phyloP scores from a whole-genome alignment of 2,797 vertebrate species.

The Erpetoichthys calabaricus region DNA sequence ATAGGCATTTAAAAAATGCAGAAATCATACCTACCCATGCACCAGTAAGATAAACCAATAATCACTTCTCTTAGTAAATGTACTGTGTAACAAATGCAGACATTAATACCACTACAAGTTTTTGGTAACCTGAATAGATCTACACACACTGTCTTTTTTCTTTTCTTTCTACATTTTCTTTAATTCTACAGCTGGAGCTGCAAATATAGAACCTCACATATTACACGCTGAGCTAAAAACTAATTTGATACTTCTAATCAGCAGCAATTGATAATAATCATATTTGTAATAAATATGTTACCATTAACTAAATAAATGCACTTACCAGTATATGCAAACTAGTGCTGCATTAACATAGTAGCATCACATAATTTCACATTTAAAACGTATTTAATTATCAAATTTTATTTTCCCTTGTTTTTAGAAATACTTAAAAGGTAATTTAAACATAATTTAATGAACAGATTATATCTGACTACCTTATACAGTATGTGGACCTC shows the following conservation, averaged over 20 bases:
- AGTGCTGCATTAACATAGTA: conserved; percentile 27
- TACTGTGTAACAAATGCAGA: conserved; percentile 30
- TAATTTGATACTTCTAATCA: conserved; percentile 32
- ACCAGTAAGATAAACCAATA: conserved; percentile 77
- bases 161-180: conserved; percentile 43
- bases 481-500: conserved; percentile 3
- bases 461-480: conserved; percentile 18
- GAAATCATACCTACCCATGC: conserved; percentile 80
- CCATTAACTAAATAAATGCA: conserved; percentile 37
- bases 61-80: conserved; percentile 13
- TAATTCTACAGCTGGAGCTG: conserved; percentile 55
- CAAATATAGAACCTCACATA: conserved; percentile 22
- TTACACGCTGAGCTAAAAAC: conserved; percentile 24
- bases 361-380: conserved; percentile 36
- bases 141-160: conserved; percentile 13
- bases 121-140: conserved; percentile 29
- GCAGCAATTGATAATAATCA: conserved; percentile 18
- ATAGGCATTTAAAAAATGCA: conserved; percentile 47
- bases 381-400: conserved; percentile 45
- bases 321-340: conserved; percentile 53
- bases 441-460: conserved; percentile 9
- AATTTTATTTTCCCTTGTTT: conserved; percentile 43
- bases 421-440: conserved; percentile 66
- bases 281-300: conserved; percentile 22
- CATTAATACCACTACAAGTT: conserved; percentile 41